Conservation (phyloP, 2,888 invertebrate genomes). For the Zhuqinia jingwanae region DNA sequence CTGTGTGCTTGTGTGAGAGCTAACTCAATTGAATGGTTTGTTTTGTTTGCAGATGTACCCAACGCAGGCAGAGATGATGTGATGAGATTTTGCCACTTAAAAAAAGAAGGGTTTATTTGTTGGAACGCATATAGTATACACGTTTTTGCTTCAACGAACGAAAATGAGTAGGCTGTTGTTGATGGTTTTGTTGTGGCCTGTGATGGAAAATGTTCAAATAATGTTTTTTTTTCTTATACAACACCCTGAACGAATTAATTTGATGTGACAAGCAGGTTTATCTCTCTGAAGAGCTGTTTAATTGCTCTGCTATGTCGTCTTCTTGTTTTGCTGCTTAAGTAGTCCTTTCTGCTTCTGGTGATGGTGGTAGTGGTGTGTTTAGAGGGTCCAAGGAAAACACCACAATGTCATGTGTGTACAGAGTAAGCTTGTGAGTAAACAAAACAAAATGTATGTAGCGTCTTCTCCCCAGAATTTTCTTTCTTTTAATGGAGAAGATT, state of each 20-base stretch:
- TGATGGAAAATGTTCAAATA: slow-evolving; percentile 25
- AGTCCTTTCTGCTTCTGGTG: neutral
- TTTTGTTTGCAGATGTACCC: slow-evolving; percentile 72
- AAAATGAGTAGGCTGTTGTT: slow-evolving; percentile 50
- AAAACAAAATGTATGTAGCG: neutral
- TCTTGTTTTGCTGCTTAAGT: neutral
- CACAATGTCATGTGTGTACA: slow-evolving; percentile 33
- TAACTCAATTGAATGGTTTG: slow-evolving; percentile 52
- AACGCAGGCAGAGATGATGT: slow-evolving; percentile 20
- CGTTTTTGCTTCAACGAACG: slow-evolving; percentile 1
- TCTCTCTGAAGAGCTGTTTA: slow-evolving; percentile 37
- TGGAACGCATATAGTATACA: neutral
- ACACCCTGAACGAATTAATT: slow-evolving; percentile 64
- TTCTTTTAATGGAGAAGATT: neutral
- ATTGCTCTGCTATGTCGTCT: slow-evolving; percentile 27
- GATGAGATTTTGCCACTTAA: slow-evolving; percentile 42
- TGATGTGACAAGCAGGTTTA: slow-evolving; percentile 63
- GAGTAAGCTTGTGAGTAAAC: slow-evolving; percentile 37
- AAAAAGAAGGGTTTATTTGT: slow-evolving; percentile 18
- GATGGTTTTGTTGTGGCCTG: slow-evolving; percentile 27
- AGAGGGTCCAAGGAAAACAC: slow-evolving; percentile 56
- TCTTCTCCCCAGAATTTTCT: slow-evolving; percentile 1
- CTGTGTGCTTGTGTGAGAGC: neutral
- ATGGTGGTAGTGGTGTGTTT: neutral
- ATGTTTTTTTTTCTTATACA: neutral